Evolutionary conservation across 2,797 vertebrate genomes (phyloP).

Genomic region (Channa striata): DNA sequence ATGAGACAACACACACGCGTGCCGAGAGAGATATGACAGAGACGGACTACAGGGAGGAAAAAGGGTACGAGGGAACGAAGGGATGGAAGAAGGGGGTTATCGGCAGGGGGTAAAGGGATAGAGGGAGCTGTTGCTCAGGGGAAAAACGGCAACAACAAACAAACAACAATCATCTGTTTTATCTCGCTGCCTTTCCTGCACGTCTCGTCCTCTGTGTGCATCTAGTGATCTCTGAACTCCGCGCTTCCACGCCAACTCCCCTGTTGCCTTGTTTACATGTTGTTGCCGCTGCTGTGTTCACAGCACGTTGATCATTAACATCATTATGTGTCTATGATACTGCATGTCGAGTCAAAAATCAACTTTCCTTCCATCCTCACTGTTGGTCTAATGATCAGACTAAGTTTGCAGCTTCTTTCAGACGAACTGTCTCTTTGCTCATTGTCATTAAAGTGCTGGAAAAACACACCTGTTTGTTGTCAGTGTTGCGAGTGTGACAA

Average conservation of each 20-base stretch:
- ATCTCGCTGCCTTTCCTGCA: constrained; percentile 67
- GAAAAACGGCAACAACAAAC: constrained; percentile 76
- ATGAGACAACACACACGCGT: constrained; percentile 25
- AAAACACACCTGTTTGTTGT: constrained; percentile 68
- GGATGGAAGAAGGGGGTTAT: constrained; percentile 49
- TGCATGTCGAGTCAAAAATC: constrained; percentile 69
- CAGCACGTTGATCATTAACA: constrained; percentile 76
- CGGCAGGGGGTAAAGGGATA: constrained; percentile 66
- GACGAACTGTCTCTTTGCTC: constrained; percentile 34
- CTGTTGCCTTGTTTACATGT: constrained; percentile 82
- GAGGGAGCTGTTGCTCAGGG: constrained; percentile 74
- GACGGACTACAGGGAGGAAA: constrained; percentile 55
- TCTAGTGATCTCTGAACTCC: constrained; percentile 81
- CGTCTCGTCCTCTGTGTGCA: constrained; percentile 62
- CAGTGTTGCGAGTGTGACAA: constrained; percentile 6
- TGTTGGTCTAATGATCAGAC: constrained; percentile 71
- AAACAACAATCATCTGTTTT: constrained; percentile 81
- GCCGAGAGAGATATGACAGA: constrained; percentile 36
- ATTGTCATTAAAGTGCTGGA: constrained; percentile 57
- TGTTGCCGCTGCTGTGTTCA: constrained; percentile 41
- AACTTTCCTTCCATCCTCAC: constrained; percentile 55
- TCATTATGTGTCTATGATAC: constrained; percentile 75
- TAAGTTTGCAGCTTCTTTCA: constrained; percentile 55
- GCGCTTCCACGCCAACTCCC: constrained; percentile 74
- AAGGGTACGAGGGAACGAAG: constrained; percentile 41